Percentiles rank a stretch among this genome's conserved stretches.
These are phyloP conservation scores for Cyclina sinensis DNA, from an alignment of 1,140 invertebrate genomes.

Conservation along the genomic window DNA sequence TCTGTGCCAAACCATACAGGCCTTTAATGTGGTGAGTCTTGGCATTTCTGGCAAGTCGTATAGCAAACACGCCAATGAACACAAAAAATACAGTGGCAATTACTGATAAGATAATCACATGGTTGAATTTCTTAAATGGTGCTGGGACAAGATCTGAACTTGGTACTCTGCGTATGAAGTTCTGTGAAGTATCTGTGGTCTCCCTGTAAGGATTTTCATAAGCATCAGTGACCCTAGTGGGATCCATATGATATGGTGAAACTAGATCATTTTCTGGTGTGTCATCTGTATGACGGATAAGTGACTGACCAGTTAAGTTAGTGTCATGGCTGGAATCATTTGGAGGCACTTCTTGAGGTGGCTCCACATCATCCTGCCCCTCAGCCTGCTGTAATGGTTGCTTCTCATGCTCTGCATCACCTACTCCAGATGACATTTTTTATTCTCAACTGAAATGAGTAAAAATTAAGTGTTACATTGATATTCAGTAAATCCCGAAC, in stretches of 20 bases:
- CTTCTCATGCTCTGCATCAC: slow-evolving; percentile 44
- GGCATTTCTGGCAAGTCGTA: slow-evolving; percentile 78
- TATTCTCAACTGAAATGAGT: neutral
- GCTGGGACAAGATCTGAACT: slow-evolving; percentile 79
- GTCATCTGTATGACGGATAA: slow-evolving; percentile 61
- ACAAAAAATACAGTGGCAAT: slow-evolving; percentile 77
- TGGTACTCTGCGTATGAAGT: slow-evolving; percentile 77
- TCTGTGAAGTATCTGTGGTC: slow-evolving; percentile 80
- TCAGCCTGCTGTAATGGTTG: slow-evolving; percentile 58
- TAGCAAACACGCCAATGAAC: slow-evolving; percentile 78
- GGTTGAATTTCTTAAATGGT: slow-evolving; percentile 81
- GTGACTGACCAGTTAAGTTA: slow-evolving; percentile 43
- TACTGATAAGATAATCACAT: slow-evolving; percentile 80
- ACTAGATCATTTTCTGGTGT: slow-evolving; percentile 34
- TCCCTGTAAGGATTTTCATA: slow-evolving; percentile 83
- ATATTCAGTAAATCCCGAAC: too few relatives aligned
- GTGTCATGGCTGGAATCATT: slow-evolving; percentile 41
- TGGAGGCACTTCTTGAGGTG: neutral
- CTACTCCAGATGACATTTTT: slow-evolving; percentile 28
- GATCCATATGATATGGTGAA: slow-evolving; percentile 74
- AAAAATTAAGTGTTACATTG: too few relatives aligned
- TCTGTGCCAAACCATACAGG: slow-evolving; percentile 83
- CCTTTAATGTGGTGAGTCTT: slow-evolving; percentile 82
- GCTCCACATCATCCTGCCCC: neutral
- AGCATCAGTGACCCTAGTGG: slow-evolving; percentile 70